Conservation (phyloP, 2,888 invertebrate species). For the Coleophora deauratella region DNA sequence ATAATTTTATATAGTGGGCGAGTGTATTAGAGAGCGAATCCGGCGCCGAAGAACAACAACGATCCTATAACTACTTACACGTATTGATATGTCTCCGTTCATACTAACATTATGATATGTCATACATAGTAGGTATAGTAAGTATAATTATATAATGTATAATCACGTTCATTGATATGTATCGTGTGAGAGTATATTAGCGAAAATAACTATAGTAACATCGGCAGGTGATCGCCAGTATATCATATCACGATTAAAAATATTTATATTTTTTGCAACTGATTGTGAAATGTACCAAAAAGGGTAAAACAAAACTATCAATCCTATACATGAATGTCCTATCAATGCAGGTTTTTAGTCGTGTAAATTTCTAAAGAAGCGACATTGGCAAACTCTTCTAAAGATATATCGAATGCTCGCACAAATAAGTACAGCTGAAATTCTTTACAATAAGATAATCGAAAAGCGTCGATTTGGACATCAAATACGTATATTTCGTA, state of each 20-base stretch:
- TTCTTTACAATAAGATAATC: background rate
- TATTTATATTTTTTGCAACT: background rate
- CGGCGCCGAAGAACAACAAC: slow-evolving; percentile 64
- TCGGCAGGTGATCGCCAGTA: slow-evolving; percentile 2
- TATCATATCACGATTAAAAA: slow-evolving; percentile 4
- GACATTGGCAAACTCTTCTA: background rate
- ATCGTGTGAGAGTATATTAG: slow-evolving; percentile 20
- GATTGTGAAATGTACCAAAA: too few species aligned
- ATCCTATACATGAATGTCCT: too few species aligned
- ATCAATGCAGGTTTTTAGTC: too few species aligned
- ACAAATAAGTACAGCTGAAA: background rate
- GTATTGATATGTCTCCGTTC: slow-evolving; percentile 38
- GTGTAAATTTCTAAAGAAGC: too few species aligned
- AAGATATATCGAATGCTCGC: background rate
- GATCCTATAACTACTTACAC: slow-evolving; percentile 58
- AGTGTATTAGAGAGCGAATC: slow-evolving; percentile 38
- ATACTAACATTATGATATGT: slow-evolving; percentile 29
- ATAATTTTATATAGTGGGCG: slow-evolving; percentile 7
- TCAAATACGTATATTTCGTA: slow-evolving; percentile 3
- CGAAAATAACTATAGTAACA: background rate
- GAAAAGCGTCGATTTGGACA: slow-evolving; percentile 8
- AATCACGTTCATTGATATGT: slow-evolving; percentile 47
- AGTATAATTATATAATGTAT: slow-evolving; percentile 17
- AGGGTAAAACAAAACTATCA: too few species aligned
- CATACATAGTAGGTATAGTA: slow-evolving; percentile 15